phyloP scores from a whole-genome alignment of 2,797 vertebrate genomes.

The Perodicticus potto region DNA sequence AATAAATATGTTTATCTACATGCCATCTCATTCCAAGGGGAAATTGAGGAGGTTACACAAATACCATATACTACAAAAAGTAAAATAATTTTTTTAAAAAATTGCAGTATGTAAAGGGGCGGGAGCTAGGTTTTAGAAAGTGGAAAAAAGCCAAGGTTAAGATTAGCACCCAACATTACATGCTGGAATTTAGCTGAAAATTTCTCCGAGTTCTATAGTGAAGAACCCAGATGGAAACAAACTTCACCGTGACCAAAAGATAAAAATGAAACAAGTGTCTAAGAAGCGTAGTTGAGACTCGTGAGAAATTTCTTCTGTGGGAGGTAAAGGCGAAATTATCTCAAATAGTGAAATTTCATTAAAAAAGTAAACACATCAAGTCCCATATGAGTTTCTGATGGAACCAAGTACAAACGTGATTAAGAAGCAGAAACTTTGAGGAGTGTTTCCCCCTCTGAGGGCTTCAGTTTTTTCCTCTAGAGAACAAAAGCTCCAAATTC shows the following conservation, averaged over 20 bases:
- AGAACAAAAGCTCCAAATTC: neutral
- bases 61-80: neutral
- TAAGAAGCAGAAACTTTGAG: neutral
- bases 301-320: neutral
- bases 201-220: neutral
- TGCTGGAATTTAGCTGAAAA: neutral
- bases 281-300: neutral
- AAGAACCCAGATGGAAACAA: neutral
- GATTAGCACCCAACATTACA: neutral
- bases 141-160: neutral
- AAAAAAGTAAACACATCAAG: no score
- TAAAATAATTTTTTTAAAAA: neutral
- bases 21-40: neutral
- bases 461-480: neutral
- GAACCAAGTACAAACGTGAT: neutral
- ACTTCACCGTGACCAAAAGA: neutral
- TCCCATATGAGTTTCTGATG: neutral
- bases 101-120: rapidly evolving
- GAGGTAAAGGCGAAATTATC: neutral
- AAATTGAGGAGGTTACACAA: neutral
- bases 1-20: neutral
- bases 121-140: neutral
- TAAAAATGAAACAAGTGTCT: neutral
- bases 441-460: neutral
- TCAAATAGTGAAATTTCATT: neutral